Base-by-base conservation (phyloP, 2,797 vertebrate species). In the Coregonus sp. region DNA sequence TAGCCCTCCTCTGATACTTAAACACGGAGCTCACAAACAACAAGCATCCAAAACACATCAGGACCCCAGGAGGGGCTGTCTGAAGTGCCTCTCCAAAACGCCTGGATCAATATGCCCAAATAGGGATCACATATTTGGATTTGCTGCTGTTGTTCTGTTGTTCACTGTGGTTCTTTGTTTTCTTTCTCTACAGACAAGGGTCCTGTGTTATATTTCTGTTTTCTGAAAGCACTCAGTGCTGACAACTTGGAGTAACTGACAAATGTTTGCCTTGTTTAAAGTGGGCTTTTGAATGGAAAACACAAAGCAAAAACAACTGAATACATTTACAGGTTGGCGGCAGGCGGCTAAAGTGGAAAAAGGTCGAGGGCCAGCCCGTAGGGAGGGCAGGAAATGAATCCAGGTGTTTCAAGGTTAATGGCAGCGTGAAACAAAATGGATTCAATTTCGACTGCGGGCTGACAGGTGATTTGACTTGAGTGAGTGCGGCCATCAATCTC, bases 381-480 rank as follows among this genome's bases (percentile, higher is more conserved):
- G 91, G 90, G 90, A 89, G 81, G 78, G 91, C 92, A 50, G 95
- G 93, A 95, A 96, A 96, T 92, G 96, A 96, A 96, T 97, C 94
- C 94, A 96, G 95, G 94, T 96, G 95, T 95, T 96, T 97, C 96
- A 97, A 98, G 97, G 97, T 98, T 98, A 99, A 98, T 98, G 95
- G 95, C 96, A 95, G 95, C 93, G 95, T 90, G 94, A 95, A 97
- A 94, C 96, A 97, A 96, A 98, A 98, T 95, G 95, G 95, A 98
- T 98, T 96, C 95, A 82, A 83, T 95, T 96, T 96, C 96, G 97
- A 95, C 94, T 94, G 94, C 87, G 93, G 93, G 92, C 90, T 97
- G 96, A 96, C 96, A 96, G 96, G 96, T 95, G 96, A 97, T 98
- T 96, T 97, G 96, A 98, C 95, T 96, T 92, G 92, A 94, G 93